These are phyloP conservation scores for Arremon aurantiirostris DNA, from an alignment of 2,797 vertebrate species.

Conservation along the genomic window DNA sequence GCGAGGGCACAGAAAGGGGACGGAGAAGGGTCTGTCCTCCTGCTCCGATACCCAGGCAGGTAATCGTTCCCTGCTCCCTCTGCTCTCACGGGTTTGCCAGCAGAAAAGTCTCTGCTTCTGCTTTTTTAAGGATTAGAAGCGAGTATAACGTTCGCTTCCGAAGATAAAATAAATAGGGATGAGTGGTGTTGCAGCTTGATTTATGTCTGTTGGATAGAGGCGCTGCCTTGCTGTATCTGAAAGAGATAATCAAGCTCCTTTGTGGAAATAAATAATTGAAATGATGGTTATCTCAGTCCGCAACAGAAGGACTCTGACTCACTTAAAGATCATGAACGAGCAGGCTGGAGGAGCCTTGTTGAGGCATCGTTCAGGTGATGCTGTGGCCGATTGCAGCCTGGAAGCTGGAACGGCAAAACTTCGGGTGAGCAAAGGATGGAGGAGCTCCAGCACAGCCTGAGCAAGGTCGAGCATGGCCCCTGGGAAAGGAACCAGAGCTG, in stretches of 20 bases:
- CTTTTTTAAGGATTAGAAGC: neutral
- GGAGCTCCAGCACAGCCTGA: neutral
- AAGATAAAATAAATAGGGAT: neutral
- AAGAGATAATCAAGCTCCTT: neutral
- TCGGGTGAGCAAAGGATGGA: neutral
- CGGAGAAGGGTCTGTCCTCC: rapidly evolving
- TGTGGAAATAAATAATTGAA: neutral
- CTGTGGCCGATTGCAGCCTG: neutral
- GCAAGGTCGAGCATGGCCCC: neutral
- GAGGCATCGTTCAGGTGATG: neutral
- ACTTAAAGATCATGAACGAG: neutral
- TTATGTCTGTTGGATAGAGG: neutral
- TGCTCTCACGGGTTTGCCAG: neutral
- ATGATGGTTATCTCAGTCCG: neutral
- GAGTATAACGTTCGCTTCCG: neutral
- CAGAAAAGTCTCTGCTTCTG: neutral
- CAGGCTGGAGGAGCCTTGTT: neutral
- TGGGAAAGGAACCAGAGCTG: neutral
- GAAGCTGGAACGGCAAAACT: neutral
- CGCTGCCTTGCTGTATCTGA: neutral
- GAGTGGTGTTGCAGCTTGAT: neutral
- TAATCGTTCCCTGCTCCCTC: neutral
- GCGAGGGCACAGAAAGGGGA: neutral
- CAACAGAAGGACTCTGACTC: neutral
- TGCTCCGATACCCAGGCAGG: too few relatives aligned